Conservation (phyloP, 2,113 vertebrate genomes). For the Brachyhypopomus gauderio region DNA sequence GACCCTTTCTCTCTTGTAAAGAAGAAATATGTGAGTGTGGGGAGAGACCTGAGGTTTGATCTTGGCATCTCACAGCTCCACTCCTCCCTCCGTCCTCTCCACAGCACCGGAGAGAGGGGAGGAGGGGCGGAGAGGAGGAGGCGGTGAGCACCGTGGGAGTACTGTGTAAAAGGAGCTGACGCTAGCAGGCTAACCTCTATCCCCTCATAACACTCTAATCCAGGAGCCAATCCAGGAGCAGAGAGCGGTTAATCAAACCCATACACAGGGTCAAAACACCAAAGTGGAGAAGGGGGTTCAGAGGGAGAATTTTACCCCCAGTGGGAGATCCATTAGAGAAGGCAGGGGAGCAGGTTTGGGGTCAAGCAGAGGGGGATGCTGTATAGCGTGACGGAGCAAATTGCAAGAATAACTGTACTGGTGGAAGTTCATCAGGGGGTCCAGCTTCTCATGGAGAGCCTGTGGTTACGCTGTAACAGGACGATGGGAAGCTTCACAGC, state of each 20-base stretch:
- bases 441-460: background rate
- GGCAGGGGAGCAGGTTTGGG: conserved; percentile 1
- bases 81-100: background rate
- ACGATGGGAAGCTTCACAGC: background rate
- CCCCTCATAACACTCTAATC: conserved; percentile 15
- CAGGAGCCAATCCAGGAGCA: conserved; percentile 17
- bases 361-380: conserved; percentile 32
- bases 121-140: conserved; percentile 19
- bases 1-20: conserved; percentile 31
- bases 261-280: background rate
- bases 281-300: conserved; percentile 1
- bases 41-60: background rate
- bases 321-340: conserved; percentile 39
- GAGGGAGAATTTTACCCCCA: conserved; percentile 30
- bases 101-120: background rate
- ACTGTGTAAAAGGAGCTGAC: background rate
- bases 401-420: conserved; percentile 14
- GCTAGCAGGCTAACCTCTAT: conserved; percentile 12
- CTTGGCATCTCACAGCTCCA: background rate
- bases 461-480: conserved; percentile 1
- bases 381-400: conserved; percentile 43
- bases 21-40: conserved; percentile 33
- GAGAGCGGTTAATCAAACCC: conserved; percentile 38
- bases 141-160: too few relatives aligned
- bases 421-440: background rate